A percentile compares a stretch with the other conserved stretches of the same genome.
Conservation (phyloP, 2,113 vertebrate species). For the Diadophis punctatus region DNA sequence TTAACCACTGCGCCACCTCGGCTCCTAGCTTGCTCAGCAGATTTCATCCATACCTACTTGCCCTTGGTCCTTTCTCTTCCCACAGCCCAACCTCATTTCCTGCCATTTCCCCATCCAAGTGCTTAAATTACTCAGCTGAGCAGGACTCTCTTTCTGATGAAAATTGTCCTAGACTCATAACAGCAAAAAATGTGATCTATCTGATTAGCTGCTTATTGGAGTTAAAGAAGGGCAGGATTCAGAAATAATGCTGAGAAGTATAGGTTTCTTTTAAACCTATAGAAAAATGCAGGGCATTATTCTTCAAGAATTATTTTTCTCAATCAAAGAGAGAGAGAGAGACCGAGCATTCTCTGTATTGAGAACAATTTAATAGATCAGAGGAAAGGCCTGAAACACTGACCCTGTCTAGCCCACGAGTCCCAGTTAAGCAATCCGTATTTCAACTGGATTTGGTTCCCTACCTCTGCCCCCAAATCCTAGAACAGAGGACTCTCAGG, state of each 20-base stretch:
- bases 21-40: no score
- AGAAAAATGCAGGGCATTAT: background rate
- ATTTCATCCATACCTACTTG: background rate
- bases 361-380: background rate
- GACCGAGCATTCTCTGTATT: background rate
- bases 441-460: background rate
- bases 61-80: background rate
- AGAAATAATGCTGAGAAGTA: background rate
- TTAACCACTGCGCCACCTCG: no score
- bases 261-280: background rate
- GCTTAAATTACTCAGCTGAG: background rate
- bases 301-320: background rate
- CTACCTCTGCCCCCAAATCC: background rate
- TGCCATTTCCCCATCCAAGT: background rate
- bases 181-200: background rate
- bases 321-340: background rate
- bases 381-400: background rate
- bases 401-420: background rate
- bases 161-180: background rate
- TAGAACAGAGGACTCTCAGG: background rate
- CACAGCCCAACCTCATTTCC: background rate
- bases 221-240: background rate
- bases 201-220: background rate
- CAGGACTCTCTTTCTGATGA: background rate
- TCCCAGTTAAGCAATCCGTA: background rate